A percentile compares a stretch with the other conserved stretches of the same genome.
phyloP scores from a whole-genome alignment of 1,140 invertebrate genomes.

The Drosophila cardini region DNA sequence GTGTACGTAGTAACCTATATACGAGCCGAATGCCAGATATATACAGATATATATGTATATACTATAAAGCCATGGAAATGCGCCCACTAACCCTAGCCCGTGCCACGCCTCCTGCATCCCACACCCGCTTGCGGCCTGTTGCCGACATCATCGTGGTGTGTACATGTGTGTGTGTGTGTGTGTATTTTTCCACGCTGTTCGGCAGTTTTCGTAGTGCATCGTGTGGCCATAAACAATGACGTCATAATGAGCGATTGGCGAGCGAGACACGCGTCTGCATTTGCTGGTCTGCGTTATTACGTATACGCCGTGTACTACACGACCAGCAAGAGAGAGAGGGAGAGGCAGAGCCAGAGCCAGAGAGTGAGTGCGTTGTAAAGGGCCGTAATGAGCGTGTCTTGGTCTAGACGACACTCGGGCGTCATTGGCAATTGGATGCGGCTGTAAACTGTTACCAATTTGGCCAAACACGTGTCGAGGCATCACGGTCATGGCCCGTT shows the following conservation, averaged over 20 bases:
- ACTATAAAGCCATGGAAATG: constrained; percentile 3
- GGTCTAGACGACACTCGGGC: constrained; percentile 43
- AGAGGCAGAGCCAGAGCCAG: neutral
- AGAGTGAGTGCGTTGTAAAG: neutral
- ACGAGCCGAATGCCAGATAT: constrained; percentile 28
- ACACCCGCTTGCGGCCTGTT: neutral
- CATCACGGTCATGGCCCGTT: constrained; percentile 11
- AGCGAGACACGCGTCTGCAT: constrained; percentile 50
- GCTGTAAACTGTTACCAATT: constrained; percentile 64
- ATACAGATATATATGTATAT: neutral
- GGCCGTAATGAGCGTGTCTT: constrained; percentile 41
- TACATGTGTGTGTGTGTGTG: too few relatives aligned
- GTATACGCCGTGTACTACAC: constrained; percentile 39
- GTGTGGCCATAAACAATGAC: constrained; percentile 49
- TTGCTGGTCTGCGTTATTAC: constrained; percentile 34
- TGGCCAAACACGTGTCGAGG: constrained; percentile 48
- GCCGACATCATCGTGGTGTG: constrained; percentile 16
- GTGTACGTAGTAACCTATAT: constrained; percentile 79
- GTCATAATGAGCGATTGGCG: constrained; percentile 52
- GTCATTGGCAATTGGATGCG: constrained; percentile 50
- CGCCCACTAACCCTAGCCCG: constrained; percentile 13
- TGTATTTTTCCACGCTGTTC: constrained; percentile 5
- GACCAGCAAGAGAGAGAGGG: neutral
- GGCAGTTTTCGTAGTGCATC: constrained; percentile 12
- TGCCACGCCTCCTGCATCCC: neutral